phyloP scores from a whole-genome alignment of 1,140 invertebrate genomes.

The Cryptotermes secundus region DNA sequence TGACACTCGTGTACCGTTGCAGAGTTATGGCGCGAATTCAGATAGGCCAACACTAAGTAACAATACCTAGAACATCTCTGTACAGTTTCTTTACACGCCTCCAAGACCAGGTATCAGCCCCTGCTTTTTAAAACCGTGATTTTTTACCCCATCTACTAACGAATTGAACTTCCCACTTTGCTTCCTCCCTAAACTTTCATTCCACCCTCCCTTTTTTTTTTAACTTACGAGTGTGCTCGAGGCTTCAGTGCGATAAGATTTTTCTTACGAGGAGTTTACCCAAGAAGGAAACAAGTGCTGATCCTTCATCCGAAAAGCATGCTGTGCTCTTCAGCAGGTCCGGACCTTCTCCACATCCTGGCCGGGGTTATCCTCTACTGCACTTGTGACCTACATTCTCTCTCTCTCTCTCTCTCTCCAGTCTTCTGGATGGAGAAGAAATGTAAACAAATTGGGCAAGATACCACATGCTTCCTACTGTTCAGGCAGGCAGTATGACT shows the following conservation, averaged over 20 bases:
- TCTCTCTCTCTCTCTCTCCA: too few species aligned
- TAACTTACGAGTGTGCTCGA: neutral
- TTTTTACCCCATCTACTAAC: neutral
- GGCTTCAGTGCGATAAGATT: neutral
- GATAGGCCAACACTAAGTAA: neutral
- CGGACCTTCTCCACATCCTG: too few species aligned
- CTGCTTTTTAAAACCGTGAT: neutral
- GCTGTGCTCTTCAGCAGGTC: neutral
- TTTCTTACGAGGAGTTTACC: neutral
- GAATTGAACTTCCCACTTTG: neutral
- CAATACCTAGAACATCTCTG: neutral
- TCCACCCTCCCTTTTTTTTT: neutral
- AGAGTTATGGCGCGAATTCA: neutral
- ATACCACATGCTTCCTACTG: too few species aligned
- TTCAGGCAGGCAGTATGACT: too few species aligned
- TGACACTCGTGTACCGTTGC: too few species aligned
- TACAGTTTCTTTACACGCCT: neutral
- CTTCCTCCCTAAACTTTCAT: neutral
- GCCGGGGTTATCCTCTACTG: neutral
- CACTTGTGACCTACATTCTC: neutral
- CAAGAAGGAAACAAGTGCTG: neutral
- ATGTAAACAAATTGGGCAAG: too few species aligned
- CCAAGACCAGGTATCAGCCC: neutral
- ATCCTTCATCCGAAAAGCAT: neutral
- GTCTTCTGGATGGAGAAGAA: too few species aligned